phyloP scores from a whole-genome alignment of 2,797 vertebrate genomes.

The Semotilus atromaculatus region DNA sequence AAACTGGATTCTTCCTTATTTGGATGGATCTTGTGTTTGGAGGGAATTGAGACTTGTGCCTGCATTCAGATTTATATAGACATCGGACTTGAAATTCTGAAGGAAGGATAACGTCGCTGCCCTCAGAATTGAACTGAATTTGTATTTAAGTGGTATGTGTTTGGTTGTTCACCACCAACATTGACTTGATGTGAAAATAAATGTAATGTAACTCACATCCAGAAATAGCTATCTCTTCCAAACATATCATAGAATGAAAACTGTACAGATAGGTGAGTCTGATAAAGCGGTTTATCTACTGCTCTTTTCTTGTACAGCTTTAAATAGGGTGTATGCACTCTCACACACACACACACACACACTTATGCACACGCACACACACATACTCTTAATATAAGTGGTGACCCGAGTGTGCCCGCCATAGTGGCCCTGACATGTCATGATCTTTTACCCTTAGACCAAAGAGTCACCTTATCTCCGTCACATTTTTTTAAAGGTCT shows the following conservation, averaged over 20 bases:
- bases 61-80: constrained; percentile 60
- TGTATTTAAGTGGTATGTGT: neutral
- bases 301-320: constrained; percentile 61
- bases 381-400: constrained; percentile 43
- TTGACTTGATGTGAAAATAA: neutral
- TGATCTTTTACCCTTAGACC: constrained; percentile 27
- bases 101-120: constrained; percentile 1
- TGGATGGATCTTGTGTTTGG: constrained; percentile 59
- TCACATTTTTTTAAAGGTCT: constrained; percentile 50
- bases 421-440: constrained; percentile 40
- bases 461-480: constrained; percentile 57
- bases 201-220: neutral
- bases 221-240: constrained; percentile 35
- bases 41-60: constrained; percentile 54
- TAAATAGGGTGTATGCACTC: constrained; percentile 61
- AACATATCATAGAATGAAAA: constrained; percentile 11
- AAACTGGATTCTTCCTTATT: constrained; percentile 72
- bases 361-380: constrained; percentile 43
- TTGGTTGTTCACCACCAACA: neutral
- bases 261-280: constrained; percentile 47
- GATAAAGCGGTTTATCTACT: constrained; percentile 46
- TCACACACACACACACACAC: constrained; percentile 51
- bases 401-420: constrained; percentile 62
- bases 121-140: constrained; percentile 45
- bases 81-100: constrained; percentile 33